These are phyloP conservation scores for Aphodius sticticus DNA, from an alignment of 2,888 invertebrate genomes.

Conservation along the genomic window DNA sequence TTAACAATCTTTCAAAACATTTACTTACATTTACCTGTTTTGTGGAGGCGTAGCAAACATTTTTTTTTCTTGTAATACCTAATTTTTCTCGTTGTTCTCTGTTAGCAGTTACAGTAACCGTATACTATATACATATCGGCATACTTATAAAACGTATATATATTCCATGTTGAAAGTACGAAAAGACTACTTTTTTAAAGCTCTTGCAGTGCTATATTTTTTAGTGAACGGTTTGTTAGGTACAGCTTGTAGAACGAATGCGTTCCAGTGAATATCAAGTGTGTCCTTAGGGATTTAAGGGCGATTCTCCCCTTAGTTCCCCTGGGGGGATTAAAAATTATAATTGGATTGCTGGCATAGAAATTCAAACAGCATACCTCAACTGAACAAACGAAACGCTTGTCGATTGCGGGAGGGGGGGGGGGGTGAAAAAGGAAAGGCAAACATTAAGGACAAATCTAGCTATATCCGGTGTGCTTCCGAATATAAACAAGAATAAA, in stretches of 20 bases:
- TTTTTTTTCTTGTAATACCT: too few relatives aligned
- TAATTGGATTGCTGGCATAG: constrained; percentile 57
- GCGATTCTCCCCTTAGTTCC: constrained; percentile 46
- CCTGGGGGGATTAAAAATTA: constrained; percentile 60
- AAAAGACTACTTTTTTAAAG: too few relatives aligned
- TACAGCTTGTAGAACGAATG: background rate
- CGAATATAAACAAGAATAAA: too few relatives aligned
- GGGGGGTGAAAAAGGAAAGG: background rate
- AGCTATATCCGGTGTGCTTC: background rate
- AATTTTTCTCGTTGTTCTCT: too few relatives aligned
- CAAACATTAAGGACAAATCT: background rate
- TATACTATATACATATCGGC: too few relatives aligned
- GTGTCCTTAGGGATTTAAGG: background rate
- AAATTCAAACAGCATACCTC: constrained; percentile 44
- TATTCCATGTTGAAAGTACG: too few relatives aligned
- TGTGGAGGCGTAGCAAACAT: too few relatives aligned
- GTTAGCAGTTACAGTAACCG: too few relatives aligned
- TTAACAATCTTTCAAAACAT: too few relatives aligned
- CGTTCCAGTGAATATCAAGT: constrained; percentile 4
- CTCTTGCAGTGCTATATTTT: background rate
- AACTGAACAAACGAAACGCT: constrained; percentile 17
- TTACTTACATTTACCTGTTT: too few relatives aligned
- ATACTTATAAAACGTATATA: too few relatives aligned
- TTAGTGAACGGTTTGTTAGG: background rate
- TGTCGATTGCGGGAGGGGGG: background rate